phyloP scores from a whole-genome alignment of 1,140 invertebrate species.

The Heliothis subflexa region DNA sequence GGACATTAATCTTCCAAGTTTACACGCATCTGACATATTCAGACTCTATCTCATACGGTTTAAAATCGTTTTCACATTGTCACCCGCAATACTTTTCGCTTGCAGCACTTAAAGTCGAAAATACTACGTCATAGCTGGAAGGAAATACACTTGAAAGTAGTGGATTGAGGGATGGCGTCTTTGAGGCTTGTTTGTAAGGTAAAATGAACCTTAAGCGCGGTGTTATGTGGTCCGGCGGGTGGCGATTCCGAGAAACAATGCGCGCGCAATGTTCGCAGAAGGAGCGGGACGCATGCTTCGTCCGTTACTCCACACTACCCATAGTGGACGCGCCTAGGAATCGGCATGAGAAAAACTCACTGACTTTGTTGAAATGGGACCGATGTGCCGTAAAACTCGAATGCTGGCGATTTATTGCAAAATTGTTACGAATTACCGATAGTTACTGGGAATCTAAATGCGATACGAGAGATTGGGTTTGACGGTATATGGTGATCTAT shows the following conservation, averaged over 20 bases:
- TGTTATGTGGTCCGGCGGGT: conserved; percentile 74
- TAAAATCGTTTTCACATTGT: conserved; percentile 75
- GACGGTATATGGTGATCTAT: conserved; percentile 39
- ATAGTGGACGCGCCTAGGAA: conserved; percentile 76
- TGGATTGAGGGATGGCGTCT: conserved; percentile 77
- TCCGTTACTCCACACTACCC: conserved; percentile 74
- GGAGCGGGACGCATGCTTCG: conserved; percentile 68
- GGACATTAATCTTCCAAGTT: conserved; percentile 66
- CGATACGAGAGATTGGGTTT: conserved; percentile 35
- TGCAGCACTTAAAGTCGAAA: conserved; percentile 66
- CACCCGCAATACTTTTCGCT: conserved; percentile 43
- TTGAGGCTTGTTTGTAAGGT: conserved; percentile 60
- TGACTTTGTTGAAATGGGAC: conserved; percentile 77
- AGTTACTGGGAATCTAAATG: conserved; percentile 62
- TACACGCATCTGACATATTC: conserved; percentile 57
- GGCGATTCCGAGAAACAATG: conserved; percentile 82
- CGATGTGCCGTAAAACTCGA: conserved; percentile 62
- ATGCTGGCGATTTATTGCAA: conserved; percentile 69
- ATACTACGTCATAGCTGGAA: conserved; percentile 61
- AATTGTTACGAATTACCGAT: conserved; percentile 71
- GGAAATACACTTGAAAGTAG: conserved; percentile 70
- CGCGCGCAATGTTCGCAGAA: conserved; percentile 72
- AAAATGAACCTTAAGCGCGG: conserved; percentile 68
- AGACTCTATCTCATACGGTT: conserved; percentile 62
- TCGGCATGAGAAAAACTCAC: conserved; percentile 77